Percentiles rank a stretch among this genome's conserved stretches.
These are phyloP conservation scores for Myiozetetes cayanensis DNA, from an alignment of 2,113 vertebrate genomes.

Conservation along the genomic window DNA sequence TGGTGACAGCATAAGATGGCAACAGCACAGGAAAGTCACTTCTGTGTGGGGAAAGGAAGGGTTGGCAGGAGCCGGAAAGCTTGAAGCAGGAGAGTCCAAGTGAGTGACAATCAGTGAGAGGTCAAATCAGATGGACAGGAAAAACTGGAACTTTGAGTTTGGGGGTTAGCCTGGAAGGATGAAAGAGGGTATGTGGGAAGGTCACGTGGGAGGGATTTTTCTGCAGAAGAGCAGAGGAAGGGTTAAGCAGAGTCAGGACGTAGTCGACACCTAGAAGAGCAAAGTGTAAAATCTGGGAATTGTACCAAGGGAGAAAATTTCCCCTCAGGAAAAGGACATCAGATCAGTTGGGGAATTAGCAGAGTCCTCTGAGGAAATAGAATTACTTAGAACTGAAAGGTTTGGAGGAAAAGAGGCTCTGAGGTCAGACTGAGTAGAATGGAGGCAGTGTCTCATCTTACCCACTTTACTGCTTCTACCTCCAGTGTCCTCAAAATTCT, in stretches of 20 bases:
- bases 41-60: not conserved
- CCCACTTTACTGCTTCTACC: not conserved
- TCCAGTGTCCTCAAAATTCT: not conserved
- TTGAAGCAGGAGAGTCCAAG: not conserved
- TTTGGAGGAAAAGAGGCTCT: not conserved
- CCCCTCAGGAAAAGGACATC: not conserved
- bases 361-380: not conserved
- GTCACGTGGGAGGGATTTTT: not conserved
- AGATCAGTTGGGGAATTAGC: not conserved
- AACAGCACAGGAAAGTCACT: not conserved
- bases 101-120: not conserved
- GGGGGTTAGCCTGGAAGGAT: not conserved
- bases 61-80: not conserved
- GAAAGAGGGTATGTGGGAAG: not conserved
- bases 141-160: not conserved
- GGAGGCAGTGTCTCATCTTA: not conserved
- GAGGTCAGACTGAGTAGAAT: not conserved
- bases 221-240: not conserved
- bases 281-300: not conserved
- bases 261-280: fast-evolving
- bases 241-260: not conserved
- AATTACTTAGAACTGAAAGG: not conserved
- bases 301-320: not conserved
- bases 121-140: not conserved
- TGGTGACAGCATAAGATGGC: not conserved